These are phyloP conservation scores for Linepithema humile DNA, from an alignment of 1,140 invertebrate species.

Conservation along the genomic window DNA sequence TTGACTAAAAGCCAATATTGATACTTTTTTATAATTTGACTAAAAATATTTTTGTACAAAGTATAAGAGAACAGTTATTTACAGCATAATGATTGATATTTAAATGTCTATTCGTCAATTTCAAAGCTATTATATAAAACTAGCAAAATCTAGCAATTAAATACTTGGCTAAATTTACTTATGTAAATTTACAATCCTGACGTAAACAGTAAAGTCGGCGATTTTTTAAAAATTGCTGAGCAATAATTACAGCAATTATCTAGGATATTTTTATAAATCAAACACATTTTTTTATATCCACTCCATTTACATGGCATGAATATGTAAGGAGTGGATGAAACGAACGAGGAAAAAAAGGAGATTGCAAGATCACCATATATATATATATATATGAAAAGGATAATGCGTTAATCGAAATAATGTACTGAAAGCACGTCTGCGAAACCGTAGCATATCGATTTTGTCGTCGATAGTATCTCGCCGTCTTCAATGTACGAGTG, in stretches of 20 bases:
- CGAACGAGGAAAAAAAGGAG: background rate
- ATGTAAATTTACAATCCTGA: too few relatives aligned
- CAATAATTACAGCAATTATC: background rate
- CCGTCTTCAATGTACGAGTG: background rate
- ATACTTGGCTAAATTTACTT: too few relatives aligned
- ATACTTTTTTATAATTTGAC: background rate
- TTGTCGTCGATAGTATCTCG: background rate
- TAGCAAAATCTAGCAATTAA: too few relatives aligned
- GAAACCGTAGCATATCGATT: slow-evolving; percentile 18
- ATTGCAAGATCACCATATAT: background rate
- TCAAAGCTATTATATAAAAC: too few relatives aligned
- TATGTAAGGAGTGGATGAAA: background rate
- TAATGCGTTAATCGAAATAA: slow-evolving; percentile 41
- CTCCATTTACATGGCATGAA: background rate
- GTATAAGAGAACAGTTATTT: background rate
- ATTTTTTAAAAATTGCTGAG: background rate
- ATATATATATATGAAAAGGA: background rate
- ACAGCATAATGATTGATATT: too few relatives aligned
- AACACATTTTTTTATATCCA: background rate
- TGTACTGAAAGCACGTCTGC: slow-evolving; percentile 1
- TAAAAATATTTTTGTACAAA: slow-evolving; percentile 1
- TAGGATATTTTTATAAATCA: background rate
- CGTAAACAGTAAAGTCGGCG: too few relatives aligned
- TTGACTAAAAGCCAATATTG: slow-evolving; percentile 6
- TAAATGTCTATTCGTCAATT: too few relatives aligned